phyloP scores from a whole-genome alignment of 2,113 vertebrate species.

The Nesospiza acunhae region DNA sequence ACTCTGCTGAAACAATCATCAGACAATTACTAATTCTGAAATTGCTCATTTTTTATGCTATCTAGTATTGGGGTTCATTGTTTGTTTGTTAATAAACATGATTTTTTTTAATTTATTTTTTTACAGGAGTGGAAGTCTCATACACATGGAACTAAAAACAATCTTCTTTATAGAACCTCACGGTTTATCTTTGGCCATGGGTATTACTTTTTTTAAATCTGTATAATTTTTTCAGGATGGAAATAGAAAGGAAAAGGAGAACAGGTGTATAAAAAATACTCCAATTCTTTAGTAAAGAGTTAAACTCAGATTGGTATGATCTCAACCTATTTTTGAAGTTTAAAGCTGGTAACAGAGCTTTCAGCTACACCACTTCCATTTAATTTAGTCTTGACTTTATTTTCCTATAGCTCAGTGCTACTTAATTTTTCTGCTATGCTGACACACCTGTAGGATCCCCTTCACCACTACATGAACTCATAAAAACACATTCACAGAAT shows the following conservation, averaged over 20 bases:
- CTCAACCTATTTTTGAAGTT: not conserved
- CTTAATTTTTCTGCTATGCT: not conserved
- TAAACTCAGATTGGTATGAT: not conserved
- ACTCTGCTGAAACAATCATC: not conserved
- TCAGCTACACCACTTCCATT: not conserved
- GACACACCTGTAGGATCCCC: not conserved
- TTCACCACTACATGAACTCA: not conserved
- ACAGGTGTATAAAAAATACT: not conserved
- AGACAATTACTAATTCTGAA: not conserved
- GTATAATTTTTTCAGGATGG: not conserved
- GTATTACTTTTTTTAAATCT: not conserved
- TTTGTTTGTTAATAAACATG: not conserved
- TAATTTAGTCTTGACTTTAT: not conserved
- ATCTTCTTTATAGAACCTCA: not conserved
- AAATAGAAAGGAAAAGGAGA: not conserved
- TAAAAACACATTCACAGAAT: not conserved
- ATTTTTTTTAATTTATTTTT: not conserved
- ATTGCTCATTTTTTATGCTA: not conserved
- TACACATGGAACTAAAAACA: not conserved
- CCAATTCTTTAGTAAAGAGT: not conserved
- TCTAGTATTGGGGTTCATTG: not conserved
- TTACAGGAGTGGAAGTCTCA: not conserved
- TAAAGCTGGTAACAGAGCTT: not conserved
- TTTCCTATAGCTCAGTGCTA: not conserved
- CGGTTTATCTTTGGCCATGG: not conserved